Conservation (phyloP, 1,140 invertebrate species). For the Megalopta genalis region DNA sequence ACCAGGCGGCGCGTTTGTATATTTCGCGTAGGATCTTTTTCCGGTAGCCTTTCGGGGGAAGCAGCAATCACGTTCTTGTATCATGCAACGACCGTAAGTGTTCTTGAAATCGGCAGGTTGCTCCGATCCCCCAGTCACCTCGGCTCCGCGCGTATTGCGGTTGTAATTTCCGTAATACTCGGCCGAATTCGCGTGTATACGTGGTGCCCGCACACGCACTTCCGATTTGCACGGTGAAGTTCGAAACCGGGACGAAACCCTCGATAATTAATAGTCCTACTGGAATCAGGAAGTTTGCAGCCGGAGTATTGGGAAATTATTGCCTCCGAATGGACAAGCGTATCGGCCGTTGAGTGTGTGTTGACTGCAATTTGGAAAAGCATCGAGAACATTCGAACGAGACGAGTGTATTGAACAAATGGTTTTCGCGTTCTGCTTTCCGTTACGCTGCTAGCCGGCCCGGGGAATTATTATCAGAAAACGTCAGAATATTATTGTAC, state of each 20-base stretch:
- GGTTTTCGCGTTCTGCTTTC: not conserved
- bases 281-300: slow-evolving; percentile 61
- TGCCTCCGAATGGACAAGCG: slow-evolving; percentile 46
- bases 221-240: slow-evolving; percentile 52
- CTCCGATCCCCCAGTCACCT: slow-evolving; percentile 18
- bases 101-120: slow-evolving; percentile 4
- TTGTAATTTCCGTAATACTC: slow-evolving; percentile 48
- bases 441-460: not conserved
- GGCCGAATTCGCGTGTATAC: slow-evolving; percentile 29
- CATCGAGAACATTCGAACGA: slow-evolving; percentile 3
- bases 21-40: not conserved
- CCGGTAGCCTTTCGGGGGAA: not conserved
- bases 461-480: not conserved
- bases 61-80: not conserved
- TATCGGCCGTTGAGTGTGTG: slow-evolving; percentile 26
- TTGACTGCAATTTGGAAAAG: slow-evolving; percentile 31
- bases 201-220: slow-evolving; percentile 20
- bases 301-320: slow-evolving; percentile 59
- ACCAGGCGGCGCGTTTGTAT: too few species aligned
- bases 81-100: not conserved
- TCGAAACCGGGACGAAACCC: slow-evolving; percentile 53
- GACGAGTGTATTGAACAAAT: slow-evolving; percentile 14
- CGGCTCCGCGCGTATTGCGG: slow-evolving; percentile 33
- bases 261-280: slow-evolving; percentile 62
- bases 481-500: not conserved